Conservation (phyloP, 2,797 vertebrate species). For the Urocyon cinereoargenteus region DNA sequence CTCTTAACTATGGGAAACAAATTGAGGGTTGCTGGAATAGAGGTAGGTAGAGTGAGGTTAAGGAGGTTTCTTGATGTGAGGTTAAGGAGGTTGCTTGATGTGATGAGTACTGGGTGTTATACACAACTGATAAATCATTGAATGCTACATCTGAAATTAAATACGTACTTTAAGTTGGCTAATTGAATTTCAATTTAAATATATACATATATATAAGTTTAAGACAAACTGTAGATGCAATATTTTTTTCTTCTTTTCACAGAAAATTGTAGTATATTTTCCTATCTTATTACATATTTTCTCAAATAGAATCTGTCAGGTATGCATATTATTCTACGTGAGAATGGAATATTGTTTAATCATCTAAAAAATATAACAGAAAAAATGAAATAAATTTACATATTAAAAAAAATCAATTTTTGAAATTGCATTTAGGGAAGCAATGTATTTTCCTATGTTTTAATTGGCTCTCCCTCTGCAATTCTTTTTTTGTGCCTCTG, state of each 20-base stretch:
- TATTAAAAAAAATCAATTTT: neutral
- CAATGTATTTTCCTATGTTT: conserved; percentile 14
- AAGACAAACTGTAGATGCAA: neutral
- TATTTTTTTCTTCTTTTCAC: conserved; percentile 21
- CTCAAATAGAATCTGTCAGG: neutral
- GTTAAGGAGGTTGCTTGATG: no score
- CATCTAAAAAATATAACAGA: neutral
- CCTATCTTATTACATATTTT: neutral
- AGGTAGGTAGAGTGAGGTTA: no score
- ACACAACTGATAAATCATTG: no score
- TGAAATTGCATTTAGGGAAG: neutral
- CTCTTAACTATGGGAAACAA: no score
- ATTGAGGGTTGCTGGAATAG: no score
- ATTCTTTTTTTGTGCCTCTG: no score
- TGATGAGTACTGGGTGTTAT: no score
- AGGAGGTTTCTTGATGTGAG: no score
- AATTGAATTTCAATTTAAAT: no score
- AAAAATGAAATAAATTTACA: neutral
- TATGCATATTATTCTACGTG: neutral
- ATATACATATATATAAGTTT: neutral
- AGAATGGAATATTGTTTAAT: neutral
- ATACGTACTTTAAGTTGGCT: no score
- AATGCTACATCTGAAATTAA: no score
- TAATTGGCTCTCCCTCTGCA: neutral
- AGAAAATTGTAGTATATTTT: neutral